Conservation (phyloP, 2,888 invertebrate species). For the Isoperla grammatica region DNA sequence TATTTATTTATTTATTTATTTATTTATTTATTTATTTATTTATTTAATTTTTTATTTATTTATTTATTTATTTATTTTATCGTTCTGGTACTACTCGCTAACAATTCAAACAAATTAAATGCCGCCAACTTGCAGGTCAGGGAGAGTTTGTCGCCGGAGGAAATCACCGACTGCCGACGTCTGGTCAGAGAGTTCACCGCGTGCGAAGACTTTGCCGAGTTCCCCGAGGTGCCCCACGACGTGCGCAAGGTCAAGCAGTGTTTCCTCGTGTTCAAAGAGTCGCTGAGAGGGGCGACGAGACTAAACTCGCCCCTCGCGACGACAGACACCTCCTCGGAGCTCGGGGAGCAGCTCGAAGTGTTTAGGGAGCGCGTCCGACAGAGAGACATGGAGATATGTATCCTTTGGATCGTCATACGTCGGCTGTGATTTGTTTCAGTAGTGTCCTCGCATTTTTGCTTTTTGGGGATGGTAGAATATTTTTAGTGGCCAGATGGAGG, state of each 20-base stretch:
- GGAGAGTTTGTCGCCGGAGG: conserved; percentile 30
- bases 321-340: too few species aligned
- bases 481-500: too few species aligned
- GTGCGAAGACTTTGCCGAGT: conserved; percentile 28
- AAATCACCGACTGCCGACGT: conserved; percentile 35
- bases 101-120: too few species aligned
- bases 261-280: conserved; percentile 39
- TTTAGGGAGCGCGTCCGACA: conserved; percentile 40
- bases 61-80: too few species aligned
- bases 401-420: too few species aligned
- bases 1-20: too few species aligned
- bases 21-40: too few species aligned
- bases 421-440: too few species aligned
- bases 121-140: conserved; percentile 1
- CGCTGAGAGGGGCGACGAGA: conserved; percentile 9
- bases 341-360: conserved; percentile 32
- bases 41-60: too few species aligned
- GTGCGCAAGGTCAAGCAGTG: conserved; percentile 40
- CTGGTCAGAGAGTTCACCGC: conserved; percentile 36
- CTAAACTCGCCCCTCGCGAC: conserved; percentile 11
- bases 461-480: too few species aligned
- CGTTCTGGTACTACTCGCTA: too few species aligned
- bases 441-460: too few species aligned
- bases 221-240: conserved; percentile 37
- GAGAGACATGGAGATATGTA: conserved; percentile 44